These are phyloP conservation scores for Meleagris gallopavo DNA, from an alignment of 2,113 vertebrate species.

Conservation along the genomic window DNA sequence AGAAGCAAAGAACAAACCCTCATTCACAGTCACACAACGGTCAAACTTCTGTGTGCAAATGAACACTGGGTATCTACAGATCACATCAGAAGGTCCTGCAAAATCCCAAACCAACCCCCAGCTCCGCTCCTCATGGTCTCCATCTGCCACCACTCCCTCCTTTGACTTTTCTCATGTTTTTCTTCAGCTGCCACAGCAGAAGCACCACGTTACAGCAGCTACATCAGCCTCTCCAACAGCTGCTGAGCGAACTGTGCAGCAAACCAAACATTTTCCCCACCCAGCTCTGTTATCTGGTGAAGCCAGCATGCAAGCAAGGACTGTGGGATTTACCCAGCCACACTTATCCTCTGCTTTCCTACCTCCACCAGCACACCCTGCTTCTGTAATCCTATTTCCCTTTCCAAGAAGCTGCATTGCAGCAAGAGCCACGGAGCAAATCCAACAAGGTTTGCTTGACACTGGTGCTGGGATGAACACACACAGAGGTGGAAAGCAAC, in stretches of 20 bases:
- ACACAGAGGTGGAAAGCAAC: background rate
- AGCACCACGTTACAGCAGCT: background rate
- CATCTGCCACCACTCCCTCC: background rate
- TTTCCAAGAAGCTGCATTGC: constrained; percentile 59
- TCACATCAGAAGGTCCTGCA: background rate
- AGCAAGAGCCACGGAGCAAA: constrained; percentile 30
- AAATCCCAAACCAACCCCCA: background rate
- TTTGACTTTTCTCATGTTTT: background rate
- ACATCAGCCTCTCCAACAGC: background rate
- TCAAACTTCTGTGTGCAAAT: background rate
- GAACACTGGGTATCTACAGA: background rate
- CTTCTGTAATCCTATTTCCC: constrained; percentile 36
- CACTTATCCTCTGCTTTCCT: constrained; percentile 20
- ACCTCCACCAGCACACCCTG: constrained; percentile 7
- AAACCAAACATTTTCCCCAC: background rate
- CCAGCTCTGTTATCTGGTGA: background rate
- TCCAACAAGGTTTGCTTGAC: constrained; percentile 10
- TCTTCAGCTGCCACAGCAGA: background rate
- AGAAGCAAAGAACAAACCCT: background rate
- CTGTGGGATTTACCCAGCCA: background rate
- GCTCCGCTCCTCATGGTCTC: background rate
- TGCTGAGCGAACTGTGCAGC: background rate
- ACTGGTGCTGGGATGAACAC: background rate
- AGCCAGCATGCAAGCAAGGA: background rate
- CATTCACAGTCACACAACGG: background rate